Conservation (phyloP, 2,888 invertebrate species). For the Dryobotodes eremita region DNA sequence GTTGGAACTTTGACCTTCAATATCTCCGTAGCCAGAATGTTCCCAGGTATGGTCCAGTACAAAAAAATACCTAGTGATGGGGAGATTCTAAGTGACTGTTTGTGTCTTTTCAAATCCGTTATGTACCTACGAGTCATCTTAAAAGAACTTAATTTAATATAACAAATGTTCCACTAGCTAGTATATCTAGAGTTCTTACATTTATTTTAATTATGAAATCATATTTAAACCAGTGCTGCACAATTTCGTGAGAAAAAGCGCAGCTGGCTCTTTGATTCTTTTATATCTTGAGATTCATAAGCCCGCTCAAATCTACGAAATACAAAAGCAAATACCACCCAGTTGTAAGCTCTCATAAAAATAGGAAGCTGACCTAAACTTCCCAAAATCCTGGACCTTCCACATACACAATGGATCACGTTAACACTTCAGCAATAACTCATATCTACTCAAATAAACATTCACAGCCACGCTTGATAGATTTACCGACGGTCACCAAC, state of each 20-base stretch:
- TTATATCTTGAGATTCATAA: slow-evolving; percentile 10
- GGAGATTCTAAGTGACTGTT: not conserved
- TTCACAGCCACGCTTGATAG: slow-evolving; percentile 51
- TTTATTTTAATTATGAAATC: not conserved
- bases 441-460: slow-evolving; percentile 54
- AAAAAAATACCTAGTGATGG: not conserved
- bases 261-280: slow-evolving; percentile 19
- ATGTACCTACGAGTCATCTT: not conserved
- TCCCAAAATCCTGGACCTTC: slow-evolving; percentile 34
- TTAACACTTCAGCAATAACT: slow-evolving; percentile 53
- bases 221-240: slow-evolving; percentile 8
- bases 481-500: slow-evolving; percentile 43
- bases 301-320: slow-evolving; percentile 20
- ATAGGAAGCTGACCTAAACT: slow-evolving; percentile 33
- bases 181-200: not conserved
- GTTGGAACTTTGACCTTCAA: not conserved
- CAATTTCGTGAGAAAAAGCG: not conserved
- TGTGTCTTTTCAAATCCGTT: not conserved
- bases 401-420: slow-evolving; percentile 46
- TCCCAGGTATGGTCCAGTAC: not conserved
- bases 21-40: not conserved
- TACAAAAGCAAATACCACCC: slow-evolving; percentile 40
- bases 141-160: not conserved
- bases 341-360: slow-evolving; percentile 31
- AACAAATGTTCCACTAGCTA: not conserved